Percentiles rank a stretch among this genome's conserved stretches.
Conservation (phyloP, 2,113 vertebrate genomes). For the Indicator indicator region DNA sequence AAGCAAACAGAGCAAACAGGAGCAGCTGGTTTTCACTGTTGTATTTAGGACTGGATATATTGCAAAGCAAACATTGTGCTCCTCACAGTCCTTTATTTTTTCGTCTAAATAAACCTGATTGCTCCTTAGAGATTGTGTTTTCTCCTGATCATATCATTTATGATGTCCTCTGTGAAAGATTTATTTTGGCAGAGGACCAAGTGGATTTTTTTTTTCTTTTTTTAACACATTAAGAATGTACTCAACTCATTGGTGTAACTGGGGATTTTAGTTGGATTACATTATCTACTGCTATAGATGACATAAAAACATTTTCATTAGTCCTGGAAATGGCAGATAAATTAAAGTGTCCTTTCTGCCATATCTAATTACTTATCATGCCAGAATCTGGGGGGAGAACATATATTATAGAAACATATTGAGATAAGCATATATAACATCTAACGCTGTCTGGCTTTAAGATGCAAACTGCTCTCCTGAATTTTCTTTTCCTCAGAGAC, state of each 20-base stretch:
- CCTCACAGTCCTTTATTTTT: not conserved
- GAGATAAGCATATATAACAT: not conserved
- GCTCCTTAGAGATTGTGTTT: not conserved
- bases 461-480: not conserved
- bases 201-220: not conserved
- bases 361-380: not conserved
- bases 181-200: constrained; percentile 13
- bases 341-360: not conserved
- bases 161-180: not conserved
- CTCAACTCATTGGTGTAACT: not conserved
- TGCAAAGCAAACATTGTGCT: not conserved
- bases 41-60: not conserved
- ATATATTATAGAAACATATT: not conserved
- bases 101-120: not conserved
- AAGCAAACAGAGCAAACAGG: not conserved
- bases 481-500: not conserved
- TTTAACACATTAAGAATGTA: not conserved
- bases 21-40: not conserved
- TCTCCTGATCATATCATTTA: not conserved
- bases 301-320: constrained; percentile 7
- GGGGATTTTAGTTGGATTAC: not conserved
- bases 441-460: not conserved
- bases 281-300: not conserved
- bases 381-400: not conserved
- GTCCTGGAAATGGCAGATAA: not conserved